Conservation (phyloP, 2,888 invertebrate species). For the Diabrotica balteata region DNA sequence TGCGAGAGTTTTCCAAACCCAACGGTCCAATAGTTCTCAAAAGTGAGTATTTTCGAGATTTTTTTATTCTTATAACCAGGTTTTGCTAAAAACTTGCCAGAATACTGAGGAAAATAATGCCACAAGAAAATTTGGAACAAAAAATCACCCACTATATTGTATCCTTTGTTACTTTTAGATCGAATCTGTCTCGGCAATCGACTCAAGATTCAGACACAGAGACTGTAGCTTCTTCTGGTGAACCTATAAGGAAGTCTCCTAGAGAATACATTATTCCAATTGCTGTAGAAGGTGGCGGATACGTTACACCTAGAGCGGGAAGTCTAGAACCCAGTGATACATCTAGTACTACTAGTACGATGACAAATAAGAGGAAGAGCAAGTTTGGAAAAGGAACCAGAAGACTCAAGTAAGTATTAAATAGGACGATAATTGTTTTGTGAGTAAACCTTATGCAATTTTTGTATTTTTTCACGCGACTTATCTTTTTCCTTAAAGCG, state of each 20-base stretch:
- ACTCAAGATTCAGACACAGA: slow-evolving; percentile 77
- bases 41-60: neutral
- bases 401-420: slow-evolving; percentile 70
- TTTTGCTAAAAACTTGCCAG: too few species aligned
- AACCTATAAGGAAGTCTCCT: slow-evolving; percentile 87
- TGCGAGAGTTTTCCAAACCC: slow-evolving; percentile 61
- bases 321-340: slow-evolving; percentile 78
- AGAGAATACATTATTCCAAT: slow-evolving; percentile 94
- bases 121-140: too few species aligned
- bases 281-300: slow-evolving; percentile 88
- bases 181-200: slow-evolving; percentile 67
- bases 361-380: slow-evolving; percentile 62
- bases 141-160: too few species aligned
- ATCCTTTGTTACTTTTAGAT: slow-evolving; percentile 41
- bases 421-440: neutral
- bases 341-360: slow-evolving; percentile 65
- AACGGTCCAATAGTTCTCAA: slow-evolving; percentile 58
- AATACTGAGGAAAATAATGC: too few species aligned
- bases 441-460: too few species aligned
- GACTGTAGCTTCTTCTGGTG: slow-evolving; percentile 65
- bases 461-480: too few species aligned
- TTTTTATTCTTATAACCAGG: too few species aligned
- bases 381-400: slow-evolving; percentile 64
- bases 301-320: slow-evolving; percentile 77
- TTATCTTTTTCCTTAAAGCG: too few species aligned